Conservation (phyloP, 2,888 invertebrate genomes). For the Megastigmus dorsalis region DNA sequence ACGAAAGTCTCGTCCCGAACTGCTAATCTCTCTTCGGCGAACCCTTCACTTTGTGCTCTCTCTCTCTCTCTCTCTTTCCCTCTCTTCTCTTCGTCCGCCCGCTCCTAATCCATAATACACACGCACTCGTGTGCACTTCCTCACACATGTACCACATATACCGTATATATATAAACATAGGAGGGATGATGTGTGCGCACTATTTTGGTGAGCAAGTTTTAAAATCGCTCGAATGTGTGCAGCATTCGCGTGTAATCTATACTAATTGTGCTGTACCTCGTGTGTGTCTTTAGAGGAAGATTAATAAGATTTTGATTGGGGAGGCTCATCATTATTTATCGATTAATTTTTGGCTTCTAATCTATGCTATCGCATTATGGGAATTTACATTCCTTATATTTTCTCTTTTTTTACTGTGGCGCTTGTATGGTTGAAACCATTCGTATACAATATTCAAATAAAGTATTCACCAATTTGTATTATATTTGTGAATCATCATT, state of each 20-base stretch:
- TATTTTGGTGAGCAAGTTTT: no score
- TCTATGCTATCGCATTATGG: no score
- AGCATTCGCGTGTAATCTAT: constrained; percentile 2
- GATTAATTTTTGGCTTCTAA: constrained; percentile 26
- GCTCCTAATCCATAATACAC: constrained; percentile 34
- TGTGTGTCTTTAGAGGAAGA: neutral
- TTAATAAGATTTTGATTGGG: constrained; percentile 18
- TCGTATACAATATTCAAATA: no score
- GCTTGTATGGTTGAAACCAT: no score
- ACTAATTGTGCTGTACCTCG: neutral
- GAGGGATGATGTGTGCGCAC: no score
- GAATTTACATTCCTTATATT: no score
- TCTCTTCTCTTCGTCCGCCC: neutral
- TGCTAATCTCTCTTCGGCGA: constrained; percentile 68
- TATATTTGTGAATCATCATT: no score
- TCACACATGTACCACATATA: neutral
- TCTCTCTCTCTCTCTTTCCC: constrained; percentile 26
- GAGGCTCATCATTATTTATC: neutral
- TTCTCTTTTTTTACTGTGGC: no score
- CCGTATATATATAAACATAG: no score
- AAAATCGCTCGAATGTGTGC: neutral
- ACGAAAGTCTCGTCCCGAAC: constrained; percentile 67
- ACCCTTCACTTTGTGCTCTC: constrained; percentile 64
- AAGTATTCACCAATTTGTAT: no score
- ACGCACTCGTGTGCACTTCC: neutral